Percentiles rank a stretch among this genome's conserved stretches.
These are phyloP conservation scores for Vandiemenella viatica DNA, from an alignment of 2,888 invertebrate genomes.

Conservation along the genomic window DNA sequence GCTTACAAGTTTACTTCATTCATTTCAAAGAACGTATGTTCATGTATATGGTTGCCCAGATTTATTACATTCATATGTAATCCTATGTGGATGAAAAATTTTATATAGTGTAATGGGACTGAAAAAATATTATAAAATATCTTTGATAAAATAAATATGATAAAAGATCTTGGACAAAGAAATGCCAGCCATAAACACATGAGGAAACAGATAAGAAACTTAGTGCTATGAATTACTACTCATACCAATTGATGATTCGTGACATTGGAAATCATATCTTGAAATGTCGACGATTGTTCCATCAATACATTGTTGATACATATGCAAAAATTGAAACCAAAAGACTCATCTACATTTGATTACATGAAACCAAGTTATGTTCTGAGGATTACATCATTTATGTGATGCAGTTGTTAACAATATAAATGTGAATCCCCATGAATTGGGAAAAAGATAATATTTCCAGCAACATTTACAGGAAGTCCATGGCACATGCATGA, in stretches of 20 bases:
- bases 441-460: background rate
- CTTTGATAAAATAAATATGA: too few species aligned
- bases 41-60: too few species aligned
- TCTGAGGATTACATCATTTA: constrained; percentile 8
- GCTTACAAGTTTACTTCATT: too few species aligned
- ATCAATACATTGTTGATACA: constrained; percentile 22
- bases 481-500: constrained; percentile 4
- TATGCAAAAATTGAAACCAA: constrained; percentile 24
- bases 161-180: too few species aligned
- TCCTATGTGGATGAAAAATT: too few species aligned
- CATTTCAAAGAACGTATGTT: too few species aligned
- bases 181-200: too few species aligned
- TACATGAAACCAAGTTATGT: constrained; percentile 21
- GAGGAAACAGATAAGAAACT: constrained; percentile 15
- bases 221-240: constrained; percentile 20
- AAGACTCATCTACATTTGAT: constrained; percentile 21
- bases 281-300: constrained; percentile 17
- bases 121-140: too few species aligned
- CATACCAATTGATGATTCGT: constrained; percentile 20
- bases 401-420: too few species aligned
- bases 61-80: too few species aligned
- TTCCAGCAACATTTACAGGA: background rate
- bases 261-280: constrained; percentile 16
- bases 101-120: too few species aligned
- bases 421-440: background rate